phyloP scores from a whole-genome alignment of 2,797 vertebrate genomes.

The Arrhamphus sclerolepis region DNA sequence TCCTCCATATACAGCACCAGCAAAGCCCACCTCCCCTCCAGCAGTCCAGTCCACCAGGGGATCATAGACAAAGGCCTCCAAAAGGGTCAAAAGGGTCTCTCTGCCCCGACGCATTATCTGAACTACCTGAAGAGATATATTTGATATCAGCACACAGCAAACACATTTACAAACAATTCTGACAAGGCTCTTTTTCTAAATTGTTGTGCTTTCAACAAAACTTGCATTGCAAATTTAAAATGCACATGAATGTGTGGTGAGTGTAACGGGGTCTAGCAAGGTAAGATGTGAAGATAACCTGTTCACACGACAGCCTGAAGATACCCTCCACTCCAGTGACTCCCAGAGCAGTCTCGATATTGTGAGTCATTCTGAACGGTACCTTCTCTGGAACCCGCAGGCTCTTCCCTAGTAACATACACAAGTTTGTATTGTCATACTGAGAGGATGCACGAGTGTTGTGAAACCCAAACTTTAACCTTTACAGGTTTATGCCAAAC shows the following conservation, averaged over 20 bases:
- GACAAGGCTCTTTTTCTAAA: no score
- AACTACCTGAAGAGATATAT: conserved; percentile 82
- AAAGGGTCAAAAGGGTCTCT: conserved; percentile 92
- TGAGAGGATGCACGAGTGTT: no score
- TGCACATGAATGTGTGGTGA: no score
- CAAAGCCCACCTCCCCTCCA: conserved; percentile 96
- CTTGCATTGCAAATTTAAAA: no score
- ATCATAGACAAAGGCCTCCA: conserved; percentile 98
- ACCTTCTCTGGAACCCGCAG: conserved; percentile 98
- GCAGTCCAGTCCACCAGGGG: conserved; percentile 99
- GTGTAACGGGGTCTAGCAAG: no score
- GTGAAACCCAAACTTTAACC: no score
- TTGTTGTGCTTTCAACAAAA: no score
- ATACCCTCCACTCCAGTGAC: conserved; percentile 98
- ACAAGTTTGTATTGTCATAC: no score
- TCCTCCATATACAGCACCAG: conserved; percentile 96
- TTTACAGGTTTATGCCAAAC: no score
- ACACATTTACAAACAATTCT: no score
- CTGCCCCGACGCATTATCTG: conserved; percentile 97
- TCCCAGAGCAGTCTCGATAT: conserved; percentile 95
- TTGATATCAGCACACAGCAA: background rate
- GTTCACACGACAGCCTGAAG: conserved; percentile 97
- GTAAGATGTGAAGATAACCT: conserved; percentile 75
- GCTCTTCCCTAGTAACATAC: conserved; percentile 88
- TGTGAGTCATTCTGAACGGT: conserved; percentile 98